These are phyloP conservation scores for Sarcophaga peregrina DNA, from an alignment of 1,140 invertebrate species.

Conservation along the genomic window DNA sequence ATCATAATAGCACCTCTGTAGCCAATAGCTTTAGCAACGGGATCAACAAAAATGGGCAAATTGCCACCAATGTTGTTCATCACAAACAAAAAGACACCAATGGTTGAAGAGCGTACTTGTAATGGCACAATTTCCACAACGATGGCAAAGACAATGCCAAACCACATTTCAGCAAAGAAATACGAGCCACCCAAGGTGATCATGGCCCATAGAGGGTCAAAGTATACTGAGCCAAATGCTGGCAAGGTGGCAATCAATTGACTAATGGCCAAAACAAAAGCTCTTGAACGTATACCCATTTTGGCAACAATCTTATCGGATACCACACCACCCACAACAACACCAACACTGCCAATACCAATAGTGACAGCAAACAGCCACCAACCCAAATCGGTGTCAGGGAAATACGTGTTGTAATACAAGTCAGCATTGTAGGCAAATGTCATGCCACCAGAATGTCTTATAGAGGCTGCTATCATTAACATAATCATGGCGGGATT, in stretches of 20 bases:
- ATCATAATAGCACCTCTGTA: slow-evolving; percentile 86
- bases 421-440: slow-evolving; percentile 91
- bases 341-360: slow-evolving; percentile 86
- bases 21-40: slow-evolving; percentile 81
- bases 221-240: slow-evolving; percentile 88
- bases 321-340: slow-evolving; percentile 86
- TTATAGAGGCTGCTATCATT: slow-evolving; percentile 87
- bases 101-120: slow-evolving; percentile 81
- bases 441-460: slow-evolving; percentile 90
- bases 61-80: slow-evolving; percentile 96
- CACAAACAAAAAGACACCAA: slow-evolving; percentile 88
- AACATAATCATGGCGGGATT: slow-evolving; percentile 84
- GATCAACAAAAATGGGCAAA: slow-evolving; percentile 86
- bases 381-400: slow-evolving; percentile 86
- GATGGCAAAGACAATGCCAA: slow-evolving; percentile 89
- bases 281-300: slow-evolving; percentile 86
- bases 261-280: slow-evolving; percentile 84
- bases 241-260: slow-evolving; percentile 88
- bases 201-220: slow-evolving; percentile 85
- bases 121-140: slow-evolving; percentile 88
- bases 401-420: slow-evolving; percentile 88
- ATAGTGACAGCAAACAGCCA: slow-evolving; percentile 89
- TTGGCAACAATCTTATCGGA: slow-evolving; percentile 90
- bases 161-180: slow-evolving; percentile 93
- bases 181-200: slow-evolving; percentile 86